Evolutionary conservation across 2,797 vertebrate species (phyloP).

Genomic region (Sebastes paucispinis): DNA sequence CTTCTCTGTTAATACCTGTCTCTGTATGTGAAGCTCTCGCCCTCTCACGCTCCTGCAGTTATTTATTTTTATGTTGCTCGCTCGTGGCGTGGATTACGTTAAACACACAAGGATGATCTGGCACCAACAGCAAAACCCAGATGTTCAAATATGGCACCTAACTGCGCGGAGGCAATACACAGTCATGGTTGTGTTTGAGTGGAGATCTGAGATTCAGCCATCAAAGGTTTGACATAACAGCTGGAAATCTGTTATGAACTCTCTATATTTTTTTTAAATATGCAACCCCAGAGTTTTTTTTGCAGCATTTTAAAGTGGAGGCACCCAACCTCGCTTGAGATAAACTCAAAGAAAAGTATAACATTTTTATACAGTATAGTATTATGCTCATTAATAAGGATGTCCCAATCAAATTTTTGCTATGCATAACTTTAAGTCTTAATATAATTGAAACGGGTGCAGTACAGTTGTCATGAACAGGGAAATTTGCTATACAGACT

Average conservation of each 20-base stretch:
- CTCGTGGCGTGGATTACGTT: not conserved
- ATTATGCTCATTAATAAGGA: not conserved
- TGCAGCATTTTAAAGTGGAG: not conserved
- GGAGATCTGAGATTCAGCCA: not conserved
- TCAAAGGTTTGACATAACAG: not conserved
- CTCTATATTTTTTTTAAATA: not conserved
- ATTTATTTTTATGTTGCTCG: constrained; percentile 7
- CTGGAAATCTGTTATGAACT: not conserved
- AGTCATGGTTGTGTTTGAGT: not conserved
- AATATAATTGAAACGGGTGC: too few relatives aligned
- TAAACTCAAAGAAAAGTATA: not conserved
- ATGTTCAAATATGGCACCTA: not conserved
- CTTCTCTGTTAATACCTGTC: not conserved
- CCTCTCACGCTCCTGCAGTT: not conserved
- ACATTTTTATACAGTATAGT: not conserved
- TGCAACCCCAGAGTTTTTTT: not conserved
- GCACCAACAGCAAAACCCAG: not conserved
- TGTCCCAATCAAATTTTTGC: not conserved
- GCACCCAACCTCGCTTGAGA: not conserved
- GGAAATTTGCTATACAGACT: too few relatives aligned
- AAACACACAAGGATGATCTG: not conserved
- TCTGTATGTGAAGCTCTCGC: not conserved
- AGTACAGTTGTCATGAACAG: too few relatives aligned
- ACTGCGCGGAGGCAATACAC: not conserved
- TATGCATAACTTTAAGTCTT: too few relatives aligned